These are phyloP conservation scores for Hapalemur alaotrensis DNA, from an alignment of 2,797 vertebrate species.

Conservation along the genomic window DNA sequence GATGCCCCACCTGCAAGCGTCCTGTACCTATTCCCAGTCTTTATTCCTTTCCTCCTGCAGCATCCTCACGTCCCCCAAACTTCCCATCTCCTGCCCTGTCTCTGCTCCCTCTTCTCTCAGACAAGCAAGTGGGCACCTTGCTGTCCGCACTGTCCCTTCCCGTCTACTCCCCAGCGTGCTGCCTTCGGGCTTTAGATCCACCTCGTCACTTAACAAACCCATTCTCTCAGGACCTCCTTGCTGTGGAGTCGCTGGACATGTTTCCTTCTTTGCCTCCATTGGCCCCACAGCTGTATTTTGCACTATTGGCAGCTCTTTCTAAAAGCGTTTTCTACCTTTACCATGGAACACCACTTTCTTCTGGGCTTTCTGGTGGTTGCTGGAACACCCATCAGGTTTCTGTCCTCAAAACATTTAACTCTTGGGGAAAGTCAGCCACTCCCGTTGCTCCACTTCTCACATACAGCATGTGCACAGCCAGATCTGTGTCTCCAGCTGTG, in stretches of 20 bases:
- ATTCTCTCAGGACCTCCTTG: background rate
- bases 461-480: background rate
- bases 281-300: background rate
- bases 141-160: rapidly evolving
- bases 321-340: background rate
- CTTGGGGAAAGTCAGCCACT: background rate
- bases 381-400: background rate
- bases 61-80: no score
- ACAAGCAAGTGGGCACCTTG: rapidly evolving
- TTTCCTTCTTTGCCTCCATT: rapidly evolving
- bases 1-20: rapidly evolving
- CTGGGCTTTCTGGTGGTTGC: background rate
- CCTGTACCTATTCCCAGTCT: rapidly evolving
- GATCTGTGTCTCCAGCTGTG: background rate
- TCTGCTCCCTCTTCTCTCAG: background rate
- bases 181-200: rapidly evolving
- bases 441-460: background rate
- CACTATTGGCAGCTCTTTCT: background rate
- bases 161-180: rapidly evolving
- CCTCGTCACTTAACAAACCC: background rate
- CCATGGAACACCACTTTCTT: background rate
- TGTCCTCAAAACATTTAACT: background rate
- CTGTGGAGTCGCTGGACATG: background rate
- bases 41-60: background rate
- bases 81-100: rapidly evolving